Evolutionary conservation across 2,113 vertebrate genomes (phyloP).

Genomic region (Bambusicola thoracicus): DNA sequence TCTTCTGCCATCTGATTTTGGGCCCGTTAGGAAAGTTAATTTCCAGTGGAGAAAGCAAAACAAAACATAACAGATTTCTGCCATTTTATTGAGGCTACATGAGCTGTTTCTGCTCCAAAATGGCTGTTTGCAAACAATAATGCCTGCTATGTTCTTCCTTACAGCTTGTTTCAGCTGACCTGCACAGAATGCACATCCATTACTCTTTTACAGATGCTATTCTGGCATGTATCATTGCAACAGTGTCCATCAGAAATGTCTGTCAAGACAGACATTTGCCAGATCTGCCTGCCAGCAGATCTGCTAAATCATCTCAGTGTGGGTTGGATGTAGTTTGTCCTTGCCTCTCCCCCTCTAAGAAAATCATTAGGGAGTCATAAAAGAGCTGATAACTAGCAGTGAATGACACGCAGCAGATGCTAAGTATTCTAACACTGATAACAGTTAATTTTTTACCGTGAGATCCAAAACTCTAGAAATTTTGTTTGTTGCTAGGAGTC

Average conservation of each 20-base stretch:
- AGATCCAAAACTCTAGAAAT: neutral
- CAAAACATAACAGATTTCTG: neutral
- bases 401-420: slow-evolving; percentile 12
- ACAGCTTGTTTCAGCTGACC: neutral
- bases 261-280: neutral
- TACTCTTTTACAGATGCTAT: neutral
- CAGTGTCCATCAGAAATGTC: neutral
- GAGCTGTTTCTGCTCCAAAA: neutral
- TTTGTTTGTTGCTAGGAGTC: neutral
- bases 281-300: neutral
- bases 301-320: neutral
- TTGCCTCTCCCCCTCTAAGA: neutral
- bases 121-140: neutral
- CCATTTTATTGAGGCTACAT: neutral
- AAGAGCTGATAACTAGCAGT: neutral
- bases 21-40: neutral
- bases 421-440: neutral
- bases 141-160: neutral
- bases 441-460: neutral
- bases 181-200: neutral
- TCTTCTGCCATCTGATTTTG: neutral
- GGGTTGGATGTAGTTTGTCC: neutral
- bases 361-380: neutral
- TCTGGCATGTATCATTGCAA: neutral
- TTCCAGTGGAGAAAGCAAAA: neutral